These are phyloP conservation scores for Pristionchus arcanus DNA, from an alignment of 2,888 invertebrate genomes.

Conservation along the genomic window DNA sequence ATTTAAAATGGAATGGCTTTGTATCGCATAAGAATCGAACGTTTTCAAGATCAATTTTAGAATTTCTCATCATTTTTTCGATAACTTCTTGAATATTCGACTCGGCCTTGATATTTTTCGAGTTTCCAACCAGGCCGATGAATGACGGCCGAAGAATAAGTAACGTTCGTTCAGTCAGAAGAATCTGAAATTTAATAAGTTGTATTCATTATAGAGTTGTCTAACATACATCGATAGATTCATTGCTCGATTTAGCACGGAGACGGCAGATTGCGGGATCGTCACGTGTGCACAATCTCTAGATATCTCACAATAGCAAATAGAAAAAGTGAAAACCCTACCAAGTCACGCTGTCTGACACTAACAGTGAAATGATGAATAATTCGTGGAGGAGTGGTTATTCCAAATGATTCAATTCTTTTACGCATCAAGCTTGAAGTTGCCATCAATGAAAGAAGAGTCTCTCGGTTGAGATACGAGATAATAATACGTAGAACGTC, in stretches of 20 bases:
- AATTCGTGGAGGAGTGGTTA: background rate
- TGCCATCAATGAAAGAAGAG: constrained; percentile 1
- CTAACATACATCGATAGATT: background rate
- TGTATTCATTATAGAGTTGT: background rate
- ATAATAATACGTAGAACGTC: background rate
- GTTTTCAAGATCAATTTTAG: constrained; percentile 15
- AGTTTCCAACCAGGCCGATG: background rate
- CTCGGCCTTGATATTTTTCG: background rate
- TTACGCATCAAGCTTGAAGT: background rate
- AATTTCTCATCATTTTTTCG: background rate
- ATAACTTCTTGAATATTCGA: background rate
- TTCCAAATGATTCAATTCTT: background rate
- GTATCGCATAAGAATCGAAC: background rate
- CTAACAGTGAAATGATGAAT: background rate
- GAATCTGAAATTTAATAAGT: background rate
- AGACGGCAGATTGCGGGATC: background rate
- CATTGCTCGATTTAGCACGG: background rate
- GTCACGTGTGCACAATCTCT: background rate
- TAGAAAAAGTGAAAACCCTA: background rate
- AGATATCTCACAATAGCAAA: background rate
- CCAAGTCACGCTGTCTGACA: background rate
- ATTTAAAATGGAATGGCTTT: background rate
- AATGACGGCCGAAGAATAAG: background rate
- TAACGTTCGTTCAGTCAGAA: background rate
- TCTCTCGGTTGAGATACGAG: background rate